Base-by-base conservation (phyloP, 2,113 vertebrate genomes). In the Hemiprocne comata region DNA sequence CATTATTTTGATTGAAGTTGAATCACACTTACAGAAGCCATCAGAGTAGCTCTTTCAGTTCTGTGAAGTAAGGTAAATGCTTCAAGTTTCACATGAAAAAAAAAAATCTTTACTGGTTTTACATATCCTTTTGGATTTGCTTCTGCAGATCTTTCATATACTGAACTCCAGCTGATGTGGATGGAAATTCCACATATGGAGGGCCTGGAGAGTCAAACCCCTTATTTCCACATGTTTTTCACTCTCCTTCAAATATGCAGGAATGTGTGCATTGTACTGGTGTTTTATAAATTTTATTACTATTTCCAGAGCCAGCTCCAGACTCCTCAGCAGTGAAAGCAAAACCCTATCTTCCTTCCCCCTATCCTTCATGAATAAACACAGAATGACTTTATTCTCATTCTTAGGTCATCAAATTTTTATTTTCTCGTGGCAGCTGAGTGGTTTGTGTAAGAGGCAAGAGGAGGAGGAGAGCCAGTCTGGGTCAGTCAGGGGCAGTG, bases 11-110 rank as follows among this genome's bases (percentile, higher is more conserved):
- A 96, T 97, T 95, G 94, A 96, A 92, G 53, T 92, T 66, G 46
- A 97, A 88, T 97, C 69, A 96, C 72, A 60, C 82, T 95, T 89
- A 92, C 54, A 91, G 91, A 86, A 96, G 61, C 60, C 83, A 96
- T 94, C 73, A 90, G 80, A 29, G n/a, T 73, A 87, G 25, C 51
- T 57, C 44, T 57, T 14, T 89, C n/a, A 69, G 18, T 55, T 82
- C 92, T 42, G 11, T 91, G 90, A 96, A 96, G 87, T 80, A 95
- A 87, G 87, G 92, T 87, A 95, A 89, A 89, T 38, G 29, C 51
- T 77, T 93, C 89, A 93, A 85, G 85, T 94, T 97, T 97, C 92
- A 97, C 77, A 76, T 84, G 10, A 51, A 94, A 92, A 95, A 94
- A 92, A 95, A 57, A 42, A 54, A 50, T 46, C 57, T 36, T 54